These are phyloP conservation scores for Papilio xuthus DNA, from an alignment of 1,140 invertebrate genomes.

Conservation along the genomic window DNA sequence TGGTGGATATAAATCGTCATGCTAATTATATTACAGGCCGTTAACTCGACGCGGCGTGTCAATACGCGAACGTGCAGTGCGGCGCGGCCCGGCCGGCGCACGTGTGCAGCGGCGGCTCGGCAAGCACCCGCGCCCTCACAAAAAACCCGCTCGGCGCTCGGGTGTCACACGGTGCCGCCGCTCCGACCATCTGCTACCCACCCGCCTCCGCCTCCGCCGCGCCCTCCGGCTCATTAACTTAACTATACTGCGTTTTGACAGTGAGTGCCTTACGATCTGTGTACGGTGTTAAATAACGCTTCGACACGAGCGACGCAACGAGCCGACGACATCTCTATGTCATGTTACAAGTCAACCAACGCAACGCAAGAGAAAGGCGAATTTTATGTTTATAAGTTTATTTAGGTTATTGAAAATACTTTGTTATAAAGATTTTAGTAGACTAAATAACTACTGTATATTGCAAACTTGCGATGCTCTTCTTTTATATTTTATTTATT, in stretches of 20 bases:
- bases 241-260: slow-evolving; percentile 7
- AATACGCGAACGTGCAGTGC: not conserved
- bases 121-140: not conserved
- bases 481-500: too few relatives aligned
- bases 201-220: not conserved
- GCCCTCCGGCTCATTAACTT: not conserved
- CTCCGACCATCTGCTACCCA: slow-evolving; percentile 17
- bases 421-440: not conserved
- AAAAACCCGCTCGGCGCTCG: not conserved
- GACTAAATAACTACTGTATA: not conserved
- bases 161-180: not conserved
- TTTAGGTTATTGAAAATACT: not conserved
- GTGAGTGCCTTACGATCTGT: slow-evolving; percentile 1
- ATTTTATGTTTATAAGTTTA: not conserved
- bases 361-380: not conserved
- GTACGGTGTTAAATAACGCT: slow-evolving; percentile 11
- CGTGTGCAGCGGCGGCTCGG: not conserved
- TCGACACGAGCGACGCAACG: not conserved
- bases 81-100: not conserved
- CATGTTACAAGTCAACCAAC: not conserved
- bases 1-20: slow-evolving; percentile 21
- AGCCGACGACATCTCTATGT: not conserved
- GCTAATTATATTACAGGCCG: slow-evolving; percentile 14
- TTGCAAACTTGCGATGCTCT: not conserved
- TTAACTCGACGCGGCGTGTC: slow-evolving; percentile 16